Base-by-base conservation (phyloP, 2,888 invertebrate species). In the Catotricha subobsoleta region DNA sequence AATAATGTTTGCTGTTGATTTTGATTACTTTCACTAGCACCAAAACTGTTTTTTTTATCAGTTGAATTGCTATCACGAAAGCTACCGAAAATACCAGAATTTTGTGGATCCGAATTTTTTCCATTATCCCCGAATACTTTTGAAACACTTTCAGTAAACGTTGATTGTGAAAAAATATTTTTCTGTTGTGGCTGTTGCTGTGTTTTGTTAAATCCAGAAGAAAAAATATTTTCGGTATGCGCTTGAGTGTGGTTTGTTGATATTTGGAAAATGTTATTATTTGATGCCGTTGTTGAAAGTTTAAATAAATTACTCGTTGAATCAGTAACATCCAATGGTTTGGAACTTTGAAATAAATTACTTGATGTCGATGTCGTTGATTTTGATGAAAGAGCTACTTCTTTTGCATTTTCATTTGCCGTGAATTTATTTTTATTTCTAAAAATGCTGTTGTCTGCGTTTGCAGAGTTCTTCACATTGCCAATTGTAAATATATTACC, bases 101-200 rank as follows among this genome's bases (percentile, higher is more conserved):
- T n/a, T n/a, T n/a, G n/a, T n/a, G n/a, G n/a, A n/a, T n/a, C n/a
- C n/a, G n/a, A n/a, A n/a, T n/a, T n/a, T n/a, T n/a, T n/a, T n/a
- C n/a, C n/a, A n/a, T n/a, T n/a, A n/a, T n/a, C n/a, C n/a, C n/a
- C n/a, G n/a, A n/a, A n/a, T n/a, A n/a, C 19, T 37, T 47, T 43
- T 29, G 45, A 47, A 15, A 45, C 15, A 16, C n/a, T 40, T 23
- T 47, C 45, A 4, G 16, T 40, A 2, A 10, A 25, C 10, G 25
- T 25, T 25, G 25, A 25, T 25, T 8, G 6, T 25, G 6, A 10
- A 25, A 25, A 25, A 10, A 25, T 25, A 25, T 25, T 25, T 25
- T 25, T 25, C 10, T 25, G 25, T 25, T 25, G 25, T 25, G 6
- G 25, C 10, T 25, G 25, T 25, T 6, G 10, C 25, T 25, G 25